Conservation (phyloP, 1,140 invertebrate species). For the Protaetia brevitarsis region DNA sequence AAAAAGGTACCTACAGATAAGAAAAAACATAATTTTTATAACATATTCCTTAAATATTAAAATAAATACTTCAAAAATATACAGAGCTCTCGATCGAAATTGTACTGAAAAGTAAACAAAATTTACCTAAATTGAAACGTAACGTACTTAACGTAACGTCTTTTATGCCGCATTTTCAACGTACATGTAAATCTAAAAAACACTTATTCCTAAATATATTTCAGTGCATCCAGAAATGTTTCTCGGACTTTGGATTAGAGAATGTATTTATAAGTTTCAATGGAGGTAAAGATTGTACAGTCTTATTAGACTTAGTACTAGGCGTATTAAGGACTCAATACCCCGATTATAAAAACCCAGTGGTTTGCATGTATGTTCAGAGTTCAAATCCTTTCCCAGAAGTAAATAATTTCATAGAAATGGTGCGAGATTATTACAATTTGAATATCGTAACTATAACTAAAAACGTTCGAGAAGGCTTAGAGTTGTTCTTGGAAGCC, state of each 20-base stretch:
- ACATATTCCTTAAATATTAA: no score
- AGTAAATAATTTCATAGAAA: conserved; percentile 78
- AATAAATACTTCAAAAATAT: no score
- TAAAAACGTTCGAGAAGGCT: conserved; percentile 68
- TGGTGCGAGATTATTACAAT: conserved; percentile 67
- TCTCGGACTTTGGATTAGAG: conserved; percentile 59
- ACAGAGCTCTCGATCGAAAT: no score
- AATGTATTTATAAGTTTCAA: conserved; percentile 90
- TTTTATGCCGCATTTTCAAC: no score
- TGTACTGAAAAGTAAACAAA: no score
- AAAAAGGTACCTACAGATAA: no score
- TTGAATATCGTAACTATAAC: conserved; percentile 67
- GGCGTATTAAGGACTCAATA: conserved; percentile 60
- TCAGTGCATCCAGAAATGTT: conserved; percentile 49
- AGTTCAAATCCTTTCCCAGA: conserved; percentile 77
- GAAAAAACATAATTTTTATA: no score
- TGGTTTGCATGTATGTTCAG: conserved; percentile 68
- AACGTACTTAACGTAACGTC: no score
- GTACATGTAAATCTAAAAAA: neutral
- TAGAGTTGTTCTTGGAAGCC: conserved; percentile 60
- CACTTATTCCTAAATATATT: conserved; percentile 23
- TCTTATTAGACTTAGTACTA: conserved; percentile 74
- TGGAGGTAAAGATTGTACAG: conserved; percentile 97
- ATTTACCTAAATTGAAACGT: no score
- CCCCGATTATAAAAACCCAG: conserved; percentile 31